A percentile compares a stretch with the other conserved stretches of the same genome.
Conservation (phyloP, 2,113 vertebrate genomes). For the Apaloderma vittatum region DNA sequence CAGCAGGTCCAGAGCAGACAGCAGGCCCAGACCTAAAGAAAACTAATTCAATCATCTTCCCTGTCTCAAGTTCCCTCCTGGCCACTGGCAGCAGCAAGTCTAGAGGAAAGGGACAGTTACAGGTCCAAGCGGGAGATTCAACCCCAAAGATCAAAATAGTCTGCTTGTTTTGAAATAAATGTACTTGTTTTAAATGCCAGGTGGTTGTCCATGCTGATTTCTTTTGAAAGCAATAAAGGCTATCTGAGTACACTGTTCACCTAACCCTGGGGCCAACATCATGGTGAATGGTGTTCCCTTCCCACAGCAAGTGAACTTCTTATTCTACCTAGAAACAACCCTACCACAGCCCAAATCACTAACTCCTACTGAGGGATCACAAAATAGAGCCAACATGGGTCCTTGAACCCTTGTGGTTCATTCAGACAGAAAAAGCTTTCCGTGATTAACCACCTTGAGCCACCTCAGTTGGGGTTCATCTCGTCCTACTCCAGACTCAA, state of each 20-base stretch:
- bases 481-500: not conserved
- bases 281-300: not conserved
- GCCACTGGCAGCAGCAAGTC: not conserved
- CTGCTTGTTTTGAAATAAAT: constrained; percentile 1
- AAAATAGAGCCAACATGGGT: not conserved
- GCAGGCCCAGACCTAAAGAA: not conserved
- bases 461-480: not conserved
- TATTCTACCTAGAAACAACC: not conserved
- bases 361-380: not conserved
- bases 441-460: not conserved
- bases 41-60: not conserved
- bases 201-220: not conserved
- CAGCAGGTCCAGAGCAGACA: not conserved
- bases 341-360: not conserved
- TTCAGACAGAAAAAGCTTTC: not conserved
- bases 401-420: not conserved
- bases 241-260: not conserved
- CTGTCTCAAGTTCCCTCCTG: not conserved
- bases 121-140: not conserved
- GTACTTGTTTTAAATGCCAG: not conserved
- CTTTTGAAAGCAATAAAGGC: constrained; percentile 1
- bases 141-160: not conserved
- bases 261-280: not conserved
- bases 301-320: not conserved
- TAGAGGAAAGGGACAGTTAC: not conserved